Percentiles rank a stretch among this genome's conserved stretches.
Conservation (phyloP, 2,888 invertebrate species). For the Tiliacea citrago region DNA sequence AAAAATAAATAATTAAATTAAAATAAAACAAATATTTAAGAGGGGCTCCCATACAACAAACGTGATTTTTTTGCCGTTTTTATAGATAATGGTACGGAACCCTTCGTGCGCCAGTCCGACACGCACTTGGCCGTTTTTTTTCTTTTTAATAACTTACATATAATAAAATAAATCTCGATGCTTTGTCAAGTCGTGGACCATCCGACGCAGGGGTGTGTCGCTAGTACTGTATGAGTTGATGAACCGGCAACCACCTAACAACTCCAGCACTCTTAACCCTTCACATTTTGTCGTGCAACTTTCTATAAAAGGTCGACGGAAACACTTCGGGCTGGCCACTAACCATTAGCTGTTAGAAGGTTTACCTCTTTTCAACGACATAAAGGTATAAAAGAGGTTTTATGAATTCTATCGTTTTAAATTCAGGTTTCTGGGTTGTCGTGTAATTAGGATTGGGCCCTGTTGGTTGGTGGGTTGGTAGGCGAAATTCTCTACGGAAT, state of each 20-base stretch:
- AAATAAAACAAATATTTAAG: no score
- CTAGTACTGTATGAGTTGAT: neutral
- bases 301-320: constrained; percentile 57
- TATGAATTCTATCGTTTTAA: neutral
- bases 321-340: constrained; percentile 57
- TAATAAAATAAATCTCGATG: no score
- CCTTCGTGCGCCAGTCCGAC: no score
- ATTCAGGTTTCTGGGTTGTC: neutral
- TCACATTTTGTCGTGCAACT: constrained; percentile 26
- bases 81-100: no score
- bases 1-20: no score
- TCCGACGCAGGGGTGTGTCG: no score
- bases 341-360: constrained; percentile 62
- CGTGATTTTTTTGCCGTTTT: no score
- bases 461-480: neutral
- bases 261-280: neutral
- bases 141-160: no score
- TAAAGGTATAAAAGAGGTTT: constrained; percentile 41
- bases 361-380: constrained; percentile 56
- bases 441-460: neutral
- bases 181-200: no score
- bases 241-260: neutral
- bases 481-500: neutral
- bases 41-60: no score
- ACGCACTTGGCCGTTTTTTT: no score